A percentile compares a stretch with the other conserved stretches of the same genome.
phyloP scores from a whole-genome alignment of 2,888 invertebrate species.

The Nymphalis polychloros region DNA sequence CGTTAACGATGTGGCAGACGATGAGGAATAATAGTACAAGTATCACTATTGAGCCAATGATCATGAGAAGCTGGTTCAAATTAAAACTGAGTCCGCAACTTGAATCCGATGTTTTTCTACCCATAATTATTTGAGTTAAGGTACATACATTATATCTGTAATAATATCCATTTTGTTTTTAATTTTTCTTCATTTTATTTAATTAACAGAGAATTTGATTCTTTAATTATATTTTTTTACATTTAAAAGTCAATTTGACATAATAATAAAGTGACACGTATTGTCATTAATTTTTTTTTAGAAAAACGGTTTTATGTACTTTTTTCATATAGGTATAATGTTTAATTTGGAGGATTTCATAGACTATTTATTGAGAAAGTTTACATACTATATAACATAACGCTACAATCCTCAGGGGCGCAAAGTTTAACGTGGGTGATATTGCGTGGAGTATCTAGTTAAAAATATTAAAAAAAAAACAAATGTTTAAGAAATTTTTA shows the following conservation, averaged over 20 bases:
- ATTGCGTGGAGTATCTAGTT: too few relatives aligned
- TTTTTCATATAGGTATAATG: too few relatives aligned
- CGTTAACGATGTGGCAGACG: constrained; percentile 65
- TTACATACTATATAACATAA: too few relatives aligned
- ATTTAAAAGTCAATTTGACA: background rate
- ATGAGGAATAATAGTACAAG: constrained; percentile 61
- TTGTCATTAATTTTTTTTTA: background rate
- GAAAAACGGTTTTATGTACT: background rate
- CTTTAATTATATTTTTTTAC: background rate
- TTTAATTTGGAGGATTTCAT: too few relatives aligned
- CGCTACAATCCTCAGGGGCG: too few relatives aligned
- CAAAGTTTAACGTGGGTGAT: too few relatives aligned
- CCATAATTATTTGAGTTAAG: constrained; percentile 42
- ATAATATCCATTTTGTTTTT: constrained; percentile 8
- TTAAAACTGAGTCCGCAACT: constrained; percentile 54
- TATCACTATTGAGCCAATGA: constrained; percentile 63
- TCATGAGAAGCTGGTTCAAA: constrained; percentile 64
- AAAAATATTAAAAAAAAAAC: too few relatives aligned
- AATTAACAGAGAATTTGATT: background rate
- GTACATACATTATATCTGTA: constrained; percentile 24
- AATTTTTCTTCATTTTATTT: constrained; percentile 23
- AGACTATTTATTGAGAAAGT: too few relatives aligned
- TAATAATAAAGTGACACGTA: background rate
- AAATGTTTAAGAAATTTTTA: too few relatives aligned
- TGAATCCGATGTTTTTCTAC: constrained; percentile 27